Evolutionary conservation across 2,888 invertebrate genomes (phyloP).

Genomic region (Petrophora chlorosata): DNA sequence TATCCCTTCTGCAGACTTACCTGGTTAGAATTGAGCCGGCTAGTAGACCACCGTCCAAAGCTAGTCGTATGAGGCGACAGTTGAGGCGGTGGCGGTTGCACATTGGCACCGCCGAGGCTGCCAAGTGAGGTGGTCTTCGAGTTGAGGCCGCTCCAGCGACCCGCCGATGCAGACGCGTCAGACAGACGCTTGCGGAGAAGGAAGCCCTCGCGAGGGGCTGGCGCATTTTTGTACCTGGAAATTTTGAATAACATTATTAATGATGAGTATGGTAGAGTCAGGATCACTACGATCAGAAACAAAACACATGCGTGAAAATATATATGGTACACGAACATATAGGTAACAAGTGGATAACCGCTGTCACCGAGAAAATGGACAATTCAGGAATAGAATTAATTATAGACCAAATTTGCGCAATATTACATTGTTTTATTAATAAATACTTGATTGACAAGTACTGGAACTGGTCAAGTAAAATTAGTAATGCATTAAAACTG

Average conservation of each 20-base stretch:
- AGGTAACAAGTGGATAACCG: no score
- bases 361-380: no score
- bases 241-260: not conserved
- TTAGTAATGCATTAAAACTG: no score
- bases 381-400: no score
- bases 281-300: no score
- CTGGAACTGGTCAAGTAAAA: no score
- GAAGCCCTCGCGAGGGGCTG: conserved; percentile 90
- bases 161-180: conserved; percentile 85
- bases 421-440: no score
- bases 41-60: conserved; percentile 89
- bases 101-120: conserved; percentile 85
- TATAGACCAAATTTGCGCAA: no score
- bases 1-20: conserved; percentile 12
- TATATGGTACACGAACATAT: no score
- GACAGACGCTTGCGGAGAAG: conserved; percentile 91
- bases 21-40: conserved; percentile 86
- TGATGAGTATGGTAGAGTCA: not conserved
- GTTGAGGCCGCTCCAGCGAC: conserved; percentile 86
- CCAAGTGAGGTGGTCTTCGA: conserved; percentile 94
- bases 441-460: no score
- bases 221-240: conserved; percentile 85
- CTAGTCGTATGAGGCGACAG: conserved; percentile 78
- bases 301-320: no score
- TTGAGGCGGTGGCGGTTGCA: conserved; percentile 84